These are phyloP conservation scores for Apodemia mormo DNA, from an alignment of 2,888 invertebrate genomes.

Conservation along the genomic window DNA sequence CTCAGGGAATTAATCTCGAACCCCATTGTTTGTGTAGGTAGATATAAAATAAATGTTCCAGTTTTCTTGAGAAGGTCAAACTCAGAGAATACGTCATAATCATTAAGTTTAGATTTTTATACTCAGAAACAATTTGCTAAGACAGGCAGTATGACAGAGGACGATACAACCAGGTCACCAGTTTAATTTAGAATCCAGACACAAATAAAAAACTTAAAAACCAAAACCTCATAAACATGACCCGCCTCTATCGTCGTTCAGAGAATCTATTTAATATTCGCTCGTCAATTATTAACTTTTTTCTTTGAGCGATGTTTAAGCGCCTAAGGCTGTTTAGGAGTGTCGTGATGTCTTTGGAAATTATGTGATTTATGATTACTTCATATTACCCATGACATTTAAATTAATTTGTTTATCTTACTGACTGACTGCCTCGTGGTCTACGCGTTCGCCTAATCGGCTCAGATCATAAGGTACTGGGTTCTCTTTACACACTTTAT, in stretches of 20 bases:
- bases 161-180: slow-evolving; percentile 44
- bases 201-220: slow-evolving; percentile 54
- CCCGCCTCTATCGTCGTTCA: slow-evolving; percentile 62
- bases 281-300: slow-evolving; percentile 62
- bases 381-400: background rate
- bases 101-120: background rate
- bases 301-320: slow-evolving; percentile 49
- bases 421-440: too few species aligned
- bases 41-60: too few species aligned
- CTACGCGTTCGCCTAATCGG: too few species aligned
- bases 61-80: too few species aligned
- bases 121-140: background rate
- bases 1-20: too few species aligned
- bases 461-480: too few species aligned
- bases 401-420: background rate
- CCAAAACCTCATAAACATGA: slow-evolving; percentile 62
- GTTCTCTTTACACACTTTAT: too few species aligned
- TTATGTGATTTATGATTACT: background rate
- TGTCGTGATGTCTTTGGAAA: slow-evolving; percentile 25
- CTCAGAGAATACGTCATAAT: too few species aligned
- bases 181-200: slow-evolving; percentile 73
- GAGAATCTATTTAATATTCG: slow-evolving; percentile 58
- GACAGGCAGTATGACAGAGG: slow-evolving; percentile 27
- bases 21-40: too few species aligned
- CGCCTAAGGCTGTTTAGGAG: slow-evolving; percentile 45